Evolutionary conservation across 2,888 invertebrate species (phyloP).

Genomic region (Linyphia triangularis): DNA sequence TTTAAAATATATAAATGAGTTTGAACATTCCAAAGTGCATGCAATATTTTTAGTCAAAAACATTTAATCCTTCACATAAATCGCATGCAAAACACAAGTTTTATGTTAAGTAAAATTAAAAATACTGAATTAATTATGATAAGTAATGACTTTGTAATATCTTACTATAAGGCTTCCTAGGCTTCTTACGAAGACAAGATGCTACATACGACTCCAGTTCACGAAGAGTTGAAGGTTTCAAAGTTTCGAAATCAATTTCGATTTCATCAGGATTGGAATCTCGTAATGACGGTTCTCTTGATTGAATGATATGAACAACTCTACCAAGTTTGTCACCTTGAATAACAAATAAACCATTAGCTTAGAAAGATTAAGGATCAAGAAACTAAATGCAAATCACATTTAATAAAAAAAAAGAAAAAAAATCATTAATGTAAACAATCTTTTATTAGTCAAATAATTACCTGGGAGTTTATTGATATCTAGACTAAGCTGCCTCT

Average conservation of each 20-base stretch:
- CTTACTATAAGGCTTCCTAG: slow-evolving; percentile 86
- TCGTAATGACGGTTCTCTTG: slow-evolving; percentile 95
- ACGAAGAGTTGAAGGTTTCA: slow-evolving; percentile 97
- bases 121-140: too few species aligned
- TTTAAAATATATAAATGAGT: too few species aligned
- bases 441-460: background rate
- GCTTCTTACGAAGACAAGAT: slow-evolving; percentile 98
- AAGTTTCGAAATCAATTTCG: slow-evolving; percentile 99
- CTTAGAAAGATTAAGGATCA: background rate
- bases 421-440: background rate
- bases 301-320: slow-evolving; percentile 99
- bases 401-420: background rate
- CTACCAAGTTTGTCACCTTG: slow-evolving; percentile 97
- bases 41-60: too few species aligned
- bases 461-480: slow-evolving; percentile 98
- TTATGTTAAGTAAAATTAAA: too few species aligned
- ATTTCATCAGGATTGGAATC: slow-evolving; percentile 99
- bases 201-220: slow-evolving; percentile 99
- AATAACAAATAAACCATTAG: slow-evolving; percentile 48
- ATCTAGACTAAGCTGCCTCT: slow-evolving; percentile 97
- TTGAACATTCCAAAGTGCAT: too few species aligned
- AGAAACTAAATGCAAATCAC: background rate
- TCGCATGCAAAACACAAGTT: too few species aligned
- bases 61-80: too few species aligned
- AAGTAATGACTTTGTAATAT: too few species aligned